phyloP scores from a whole-genome alignment of 2,888 invertebrate genomes.

The Trichopoda pennipes region DNA sequence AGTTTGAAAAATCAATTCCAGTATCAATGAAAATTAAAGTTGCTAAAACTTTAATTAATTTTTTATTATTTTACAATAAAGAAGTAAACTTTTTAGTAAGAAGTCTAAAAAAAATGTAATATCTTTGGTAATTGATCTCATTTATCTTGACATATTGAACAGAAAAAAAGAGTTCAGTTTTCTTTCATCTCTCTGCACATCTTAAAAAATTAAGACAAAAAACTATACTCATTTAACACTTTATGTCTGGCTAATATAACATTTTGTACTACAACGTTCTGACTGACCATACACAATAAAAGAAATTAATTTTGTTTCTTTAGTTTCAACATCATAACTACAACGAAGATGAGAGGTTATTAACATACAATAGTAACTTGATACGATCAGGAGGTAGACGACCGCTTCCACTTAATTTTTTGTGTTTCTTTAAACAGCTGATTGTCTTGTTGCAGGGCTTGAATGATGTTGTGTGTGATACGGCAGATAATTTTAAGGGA shows the following conservation, averaged over 20 bases:
- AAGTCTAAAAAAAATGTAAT: background rate
- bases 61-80: background rate
- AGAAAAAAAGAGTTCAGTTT: constrained; percentile 10
- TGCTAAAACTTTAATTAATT: too few relatives aligned
- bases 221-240: constrained; percentile 42
- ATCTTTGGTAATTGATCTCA: constrained; percentile 58
- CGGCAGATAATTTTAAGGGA: constrained; percentile 14
- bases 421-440: constrained; percentile 61
- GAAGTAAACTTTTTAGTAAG: background rate
- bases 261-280: constrained; percentile 25
- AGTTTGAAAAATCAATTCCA: background rate
- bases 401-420: constrained; percentile 62
- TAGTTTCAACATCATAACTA: background rate
- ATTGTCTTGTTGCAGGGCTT: constrained; percentile 47
- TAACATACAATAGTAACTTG: constrained; percentile 56
- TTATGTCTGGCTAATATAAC: constrained; percentile 39
- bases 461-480: constrained; percentile 16
- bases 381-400: constrained; percentile 64
- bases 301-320: background rate
- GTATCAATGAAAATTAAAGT: too few relatives aligned
- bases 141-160: constrained; percentile 36
- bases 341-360: constrained; percentile 54
- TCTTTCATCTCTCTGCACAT: background rate
- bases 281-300: constrained; percentile 63
- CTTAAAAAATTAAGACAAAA: constrained; percentile 4